phyloP scores from a whole-genome alignment of 2,113 vertebrate genomes.

The Willisornis vidua region DNA sequence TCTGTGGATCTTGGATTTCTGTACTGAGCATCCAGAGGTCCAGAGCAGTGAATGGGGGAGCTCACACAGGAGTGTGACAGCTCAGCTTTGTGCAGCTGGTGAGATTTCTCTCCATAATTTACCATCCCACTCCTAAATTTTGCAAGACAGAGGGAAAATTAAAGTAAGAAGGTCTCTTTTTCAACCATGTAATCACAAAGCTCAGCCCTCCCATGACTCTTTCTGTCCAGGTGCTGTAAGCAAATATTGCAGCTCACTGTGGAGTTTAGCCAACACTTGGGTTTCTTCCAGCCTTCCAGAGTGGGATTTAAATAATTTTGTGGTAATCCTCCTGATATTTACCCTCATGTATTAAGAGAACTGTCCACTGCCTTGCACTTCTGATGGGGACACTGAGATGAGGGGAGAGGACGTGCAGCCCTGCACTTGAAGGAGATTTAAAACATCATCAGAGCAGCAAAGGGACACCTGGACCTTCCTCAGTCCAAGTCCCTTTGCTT shows the following conservation, averaged over 20 bases:
- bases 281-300: neutral
- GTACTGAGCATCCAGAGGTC: neutral
- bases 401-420: neutral
- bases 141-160: neutral
- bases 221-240: neutral
- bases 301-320: neutral
- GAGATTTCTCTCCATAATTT: neutral
- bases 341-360: neutral
- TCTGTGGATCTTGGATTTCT: neutral
- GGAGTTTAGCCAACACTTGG: neutral
- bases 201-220: neutral
- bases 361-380: neutral
- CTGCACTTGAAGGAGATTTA: neutral
- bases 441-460: neutral
- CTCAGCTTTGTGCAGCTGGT: neutral
- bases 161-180: neutral
- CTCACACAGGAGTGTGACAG: neutral
- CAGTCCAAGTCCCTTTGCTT: neutral
- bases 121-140: neutral
- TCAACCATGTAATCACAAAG: neutral
- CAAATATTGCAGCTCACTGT: neutral
- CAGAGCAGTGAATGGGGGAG: neutral
- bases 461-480: neutral
- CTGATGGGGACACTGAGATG: neutral
- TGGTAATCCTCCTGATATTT: neutral